Conservation (phyloP, 2,113 vertebrate species). For the Semicossyphus pulcher region DNA sequence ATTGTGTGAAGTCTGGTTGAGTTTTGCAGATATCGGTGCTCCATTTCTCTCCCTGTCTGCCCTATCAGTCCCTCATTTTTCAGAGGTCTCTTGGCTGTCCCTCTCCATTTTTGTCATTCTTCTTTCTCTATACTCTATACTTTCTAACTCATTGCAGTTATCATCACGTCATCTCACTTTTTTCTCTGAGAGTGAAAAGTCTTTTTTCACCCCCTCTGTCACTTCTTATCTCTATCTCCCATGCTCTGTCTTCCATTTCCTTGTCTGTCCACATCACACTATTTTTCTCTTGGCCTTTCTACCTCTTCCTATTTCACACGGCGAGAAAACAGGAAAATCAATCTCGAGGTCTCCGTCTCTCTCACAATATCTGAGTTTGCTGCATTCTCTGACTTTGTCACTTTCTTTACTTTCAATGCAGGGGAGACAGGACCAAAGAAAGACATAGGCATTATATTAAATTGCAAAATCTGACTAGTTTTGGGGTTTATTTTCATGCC, state of each 20-base stretch:
- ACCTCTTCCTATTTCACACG: conserved; percentile 37
- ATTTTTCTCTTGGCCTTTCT: conserved; percentile 43
- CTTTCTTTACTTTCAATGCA: conserved; percentile 18
- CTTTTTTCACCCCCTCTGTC: conserved; percentile 49
- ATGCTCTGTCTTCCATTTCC: conserved; percentile 37
- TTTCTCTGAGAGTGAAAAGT: conserved; percentile 17
- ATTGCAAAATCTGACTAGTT: conserved; percentile 2
- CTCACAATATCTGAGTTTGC: background rate
- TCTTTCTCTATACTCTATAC: background rate
- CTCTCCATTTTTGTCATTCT: conserved; percentile 8
- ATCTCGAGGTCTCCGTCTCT: conserved; percentile 27
- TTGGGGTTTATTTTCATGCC: background rate
- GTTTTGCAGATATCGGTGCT: too few species aligned
- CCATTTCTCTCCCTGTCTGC: background rate
- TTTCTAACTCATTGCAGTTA: conserved; percentile 27
- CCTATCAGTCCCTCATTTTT: background rate
- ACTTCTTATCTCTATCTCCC: conserved; percentile 39
- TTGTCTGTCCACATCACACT: conserved; percentile 35
- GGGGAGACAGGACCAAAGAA: background rate
- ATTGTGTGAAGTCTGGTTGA: too few species aligned
- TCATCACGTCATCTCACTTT: conserved; percentile 25
- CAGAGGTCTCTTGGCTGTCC: background rate
- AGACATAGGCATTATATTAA: background rate
- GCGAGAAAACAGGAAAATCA: conserved; percentile 37
- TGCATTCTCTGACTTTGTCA: background rate